A percentile compares a stretch with the other conserved stretches of the same genome.
These are phyloP conservation scores for Sternotherus odoratus DNA, from an alignment of 2,797 vertebrate species.

Conservation along the genomic window DNA sequence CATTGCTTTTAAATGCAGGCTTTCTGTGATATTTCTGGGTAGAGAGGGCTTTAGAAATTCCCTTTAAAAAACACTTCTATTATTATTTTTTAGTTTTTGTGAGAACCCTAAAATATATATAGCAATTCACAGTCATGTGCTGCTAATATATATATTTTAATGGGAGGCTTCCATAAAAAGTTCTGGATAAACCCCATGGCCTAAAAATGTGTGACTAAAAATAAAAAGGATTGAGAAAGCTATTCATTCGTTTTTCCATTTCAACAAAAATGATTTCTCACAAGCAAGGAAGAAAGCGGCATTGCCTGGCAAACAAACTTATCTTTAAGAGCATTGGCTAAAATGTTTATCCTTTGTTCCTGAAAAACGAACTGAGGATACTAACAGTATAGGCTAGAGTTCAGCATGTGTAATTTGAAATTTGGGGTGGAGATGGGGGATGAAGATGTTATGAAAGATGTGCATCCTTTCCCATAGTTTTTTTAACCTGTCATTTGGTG, in stretches of 20 bases:
- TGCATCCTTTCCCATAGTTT: background rate
- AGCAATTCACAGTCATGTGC: background rate
- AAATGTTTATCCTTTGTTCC: conserved; percentile 36
- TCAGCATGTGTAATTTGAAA: background rate
- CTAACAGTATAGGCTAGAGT: background rate
- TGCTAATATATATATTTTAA: conserved; percentile 25
- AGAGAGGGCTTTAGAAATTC: background rate
- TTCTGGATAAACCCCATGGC: conserved; percentile 2
- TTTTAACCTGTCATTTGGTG: background rate
- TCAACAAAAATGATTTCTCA: conserved; percentile 49
- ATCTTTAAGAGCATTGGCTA: conserved; percentile 46
- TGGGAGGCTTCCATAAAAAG: conserved; percentile 33
- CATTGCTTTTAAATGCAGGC: conserved; percentile 37
- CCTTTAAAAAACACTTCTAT: background rate
- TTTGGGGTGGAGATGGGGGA: background rate
- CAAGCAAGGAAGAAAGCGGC: conserved; percentile 34
- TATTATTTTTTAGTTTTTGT: conserved; percentile 3
- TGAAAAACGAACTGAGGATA: conserved; percentile 13
- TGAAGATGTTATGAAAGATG: background rate
- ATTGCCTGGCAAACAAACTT: conserved; percentile 44
- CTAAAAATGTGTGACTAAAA: background rate
- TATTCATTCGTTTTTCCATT: background rate
- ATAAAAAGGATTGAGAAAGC: conserved; percentile 50
- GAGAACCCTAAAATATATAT: conserved; percentile 33
- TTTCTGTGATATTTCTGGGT: conserved; percentile 43